Evolutionary conservation across 1,140 invertebrate genomes (phyloP), one percentile per base, ranked within the genome.

Genomic region (Lepidostoma basale): DNA sequence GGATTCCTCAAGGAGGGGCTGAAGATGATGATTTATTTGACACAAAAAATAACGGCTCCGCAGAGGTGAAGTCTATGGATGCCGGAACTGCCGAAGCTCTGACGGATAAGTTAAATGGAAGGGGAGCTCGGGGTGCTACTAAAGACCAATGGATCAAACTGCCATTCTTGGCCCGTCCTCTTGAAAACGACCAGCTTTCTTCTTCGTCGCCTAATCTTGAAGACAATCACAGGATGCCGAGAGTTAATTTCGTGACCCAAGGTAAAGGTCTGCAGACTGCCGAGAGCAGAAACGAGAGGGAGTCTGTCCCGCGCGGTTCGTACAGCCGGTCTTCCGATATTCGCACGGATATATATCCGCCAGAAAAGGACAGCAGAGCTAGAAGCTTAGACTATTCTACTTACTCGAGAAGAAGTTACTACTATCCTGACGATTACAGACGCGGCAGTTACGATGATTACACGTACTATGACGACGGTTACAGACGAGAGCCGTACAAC

Each of bases 141-240:
- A 72, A 82, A 22, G 82, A 83, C 60, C 82, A 83, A 69, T 83
- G 82, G 82, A 77, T 83, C 18, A 83, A 83, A 75, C 68, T 83
- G 0, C 82, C 82, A 9, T 79, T 75, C 44, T 78, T 80, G 12
- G 74, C 77, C 67, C 9, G 77, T 78, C 28, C 77, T 76, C 3
- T 68, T 54, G n/a, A 73, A 72, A 40, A 76, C 74, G 74, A 76
- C 76, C 59, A 76, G 77, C 54, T 78, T 78, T 42, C 76, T 79
- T 22, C 81, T 75, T 8, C 81, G 77, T 12, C 79, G 77, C 3
- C 77, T 78, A 74, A 79, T 78, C 22, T 78, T 76, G 81, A 83
- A 23, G 74, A 83, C 26, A 82, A 80, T 69, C 80, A 80, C 20
- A 69, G 82, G 67, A 82, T 83, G 79, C 82, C 82, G 1, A 69